Evolutionary conservation across 2,113 vertebrate species (phyloP), one percentile per base, ranked within the genome.

Genomic region (Cottus gobio): DNA sequence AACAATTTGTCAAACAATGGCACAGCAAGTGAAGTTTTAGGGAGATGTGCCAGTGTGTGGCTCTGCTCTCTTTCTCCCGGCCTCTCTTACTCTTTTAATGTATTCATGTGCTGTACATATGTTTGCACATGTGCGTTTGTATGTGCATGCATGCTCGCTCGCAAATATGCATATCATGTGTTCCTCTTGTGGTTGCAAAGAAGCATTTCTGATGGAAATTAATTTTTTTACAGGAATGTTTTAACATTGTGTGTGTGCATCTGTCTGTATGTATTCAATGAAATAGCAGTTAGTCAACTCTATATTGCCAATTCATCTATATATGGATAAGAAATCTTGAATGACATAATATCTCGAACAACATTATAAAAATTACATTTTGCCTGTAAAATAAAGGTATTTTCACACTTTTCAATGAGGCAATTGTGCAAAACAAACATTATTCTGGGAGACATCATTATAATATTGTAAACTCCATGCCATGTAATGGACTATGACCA

Each of bases 1-100:
- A 87, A 12, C 56, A 74, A 83, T 84, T 79, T 79, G 82, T 87
- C 75, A 89, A 85, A 89, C 63, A 69, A 69, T 79, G 76, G 84
- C 73, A 86, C 70, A 78, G 78, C 79, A 75, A 83, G 48, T 80
- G 57, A 64, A 67, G 56, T 22, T 66, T 62, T 26, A 61, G 22
- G 16, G 3, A 62, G 48, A 50, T 44, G 8, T 74, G 48, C 73
- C 75, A 39, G 69, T 36, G 26, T 71, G 60, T 48, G 54, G 6
- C 69, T 66, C 71, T 0, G 1, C 30, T 62, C 30, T 74, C 65
- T 31, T 37, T 72, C 12, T 73, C 66, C 18, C 18, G 18, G 44
- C 18, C 12, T 63, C 42, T 31, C 54, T 31, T 44, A 30, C 28
- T 73, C 70, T 62, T 63, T 81, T 24, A 48, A 50, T 70, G 39